A percentile compares a stretch with the other conserved stretches of the same genome.
Conservation (phyloP, 2,888 invertebrate species). For the Nyleta sp. region DNA sequence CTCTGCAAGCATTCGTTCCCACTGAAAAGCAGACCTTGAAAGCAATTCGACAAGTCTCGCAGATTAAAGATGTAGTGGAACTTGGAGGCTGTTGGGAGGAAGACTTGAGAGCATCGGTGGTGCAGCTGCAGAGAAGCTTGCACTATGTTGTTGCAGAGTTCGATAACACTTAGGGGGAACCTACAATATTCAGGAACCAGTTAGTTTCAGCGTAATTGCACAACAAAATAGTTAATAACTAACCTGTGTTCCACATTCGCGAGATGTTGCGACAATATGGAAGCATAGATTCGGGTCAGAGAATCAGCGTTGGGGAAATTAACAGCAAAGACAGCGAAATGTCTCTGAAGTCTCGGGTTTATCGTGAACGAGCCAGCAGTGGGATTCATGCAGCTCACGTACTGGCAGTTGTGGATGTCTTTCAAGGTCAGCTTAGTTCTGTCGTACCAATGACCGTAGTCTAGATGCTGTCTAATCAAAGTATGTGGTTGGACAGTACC, state of each 20-base stretch:
- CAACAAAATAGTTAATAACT: background rate
- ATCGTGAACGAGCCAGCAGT: conserved; percentile 99
- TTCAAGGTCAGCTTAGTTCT: conserved; percentile 93
- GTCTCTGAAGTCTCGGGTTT: conserved; percentile 95
- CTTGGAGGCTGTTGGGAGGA: conserved; percentile 97
- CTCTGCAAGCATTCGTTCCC: conserved; percentile 92
- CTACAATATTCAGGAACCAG: conserved; percentile 65
- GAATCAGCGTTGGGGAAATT: conserved; percentile 93
- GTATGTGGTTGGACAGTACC: conserved; percentile 99
- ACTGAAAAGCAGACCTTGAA: conserved; percentile 96
- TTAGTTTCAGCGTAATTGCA: background rate
- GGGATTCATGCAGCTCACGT: conserved; percentile 99
- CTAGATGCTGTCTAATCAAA: conserved; percentile 96
- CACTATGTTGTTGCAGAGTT: conserved; percentile 86
- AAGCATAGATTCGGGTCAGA: conserved; percentile 93
- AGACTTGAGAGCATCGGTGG: conserved; percentile 92
- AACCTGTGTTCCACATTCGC: conserved; percentile 91
- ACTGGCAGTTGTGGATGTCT: conserved; percentile 98
- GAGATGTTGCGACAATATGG: conserved; percentile 94
- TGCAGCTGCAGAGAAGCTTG: conserved; percentile 93
- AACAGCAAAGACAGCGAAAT: conserved; percentile 94
- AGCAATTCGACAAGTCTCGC: conserved; percentile 96
- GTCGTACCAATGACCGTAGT: conserved; percentile 98
- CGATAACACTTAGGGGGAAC: conserved; percentile 76
- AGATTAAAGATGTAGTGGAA: conserved; percentile 99